Evolutionary conservation across 2,888 invertebrate genomes (phyloP), one percentile per base, ranked within the genome.

Genomic region (Ectemnius cavifrons): DNA sequence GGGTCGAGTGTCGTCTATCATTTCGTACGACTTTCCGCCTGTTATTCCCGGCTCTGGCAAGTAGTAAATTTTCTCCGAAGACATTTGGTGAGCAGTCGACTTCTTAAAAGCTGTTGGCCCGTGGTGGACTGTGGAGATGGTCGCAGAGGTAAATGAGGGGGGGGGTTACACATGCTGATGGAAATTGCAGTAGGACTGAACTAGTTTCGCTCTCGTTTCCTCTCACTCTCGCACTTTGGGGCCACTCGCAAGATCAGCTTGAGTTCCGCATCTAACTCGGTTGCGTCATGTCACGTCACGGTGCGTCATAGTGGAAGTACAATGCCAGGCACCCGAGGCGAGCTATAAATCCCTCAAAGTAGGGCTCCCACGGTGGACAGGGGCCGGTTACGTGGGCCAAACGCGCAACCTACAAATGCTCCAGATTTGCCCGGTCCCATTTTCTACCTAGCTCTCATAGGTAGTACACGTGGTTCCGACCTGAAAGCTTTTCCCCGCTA

Each of bases 211-310:
- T 37, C 28, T 37, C 8, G 8, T 6, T 37, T 11, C 37, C 37
- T 37, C 37, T 37, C 6, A 6, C 8, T 37, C 28, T 37, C 37
- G 4, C 6, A 6, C 8, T 37, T 3, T 23, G 23, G 23, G 23
- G 23, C 23, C 23, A 3, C 8, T 11, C 8, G 45, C 69, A 73
- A 70, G 76, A 66, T 72, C 69, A 66, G 75, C 75, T 57, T 14
- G 49, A 23, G n/a, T 47, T 47, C 6, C 71, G 71, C 65, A 46
- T 68, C 67, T 64, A 76, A 76, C 68, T 75, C 77, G 76, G 72
- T 89, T 89, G 80, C 85, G 86, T 88, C 86, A 86, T 82, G 82
- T 84, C 78, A 78, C 82, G 85, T 86, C 86, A 85, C 80, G 82
- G 80, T 73, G 73, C 76, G 80, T 84, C 82, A 85, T 74, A 73